A percentile compares a stretch with the other conserved stretches of the same genome.
phyloP scores from a whole-genome alignment of 1,140 invertebrate genomes.

The Cepaea nemoralis region DNA sequence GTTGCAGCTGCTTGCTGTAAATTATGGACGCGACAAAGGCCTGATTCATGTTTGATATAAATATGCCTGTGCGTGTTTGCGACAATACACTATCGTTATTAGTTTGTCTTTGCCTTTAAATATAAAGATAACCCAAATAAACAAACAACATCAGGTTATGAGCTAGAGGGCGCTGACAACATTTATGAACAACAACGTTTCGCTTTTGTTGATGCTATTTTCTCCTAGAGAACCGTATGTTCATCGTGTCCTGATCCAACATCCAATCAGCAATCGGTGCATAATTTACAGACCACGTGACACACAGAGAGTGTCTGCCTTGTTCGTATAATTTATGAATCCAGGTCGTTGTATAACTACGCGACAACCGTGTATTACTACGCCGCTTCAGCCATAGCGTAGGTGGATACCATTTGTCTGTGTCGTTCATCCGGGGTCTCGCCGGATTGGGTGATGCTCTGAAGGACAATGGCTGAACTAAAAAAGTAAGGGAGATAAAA shows the following conservation, averaged over 20 bases:
- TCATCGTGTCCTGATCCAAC: background rate
- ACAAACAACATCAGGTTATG: too few relatives aligned
- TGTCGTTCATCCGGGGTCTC: background rate
- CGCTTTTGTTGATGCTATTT: background rate
- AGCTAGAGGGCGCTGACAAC: too few relatives aligned
- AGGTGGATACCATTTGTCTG: background rate
- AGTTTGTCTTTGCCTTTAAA: too few relatives aligned
- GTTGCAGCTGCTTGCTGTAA: too few relatives aligned
- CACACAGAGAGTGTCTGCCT: background rate
- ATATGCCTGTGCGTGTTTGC: too few relatives aligned
- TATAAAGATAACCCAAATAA: too few relatives aligned
- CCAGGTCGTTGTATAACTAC: background rate
- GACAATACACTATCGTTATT: too few relatives aligned
- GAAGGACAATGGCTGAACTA: constrained; percentile 2
- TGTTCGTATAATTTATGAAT: background rate
- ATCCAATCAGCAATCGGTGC: background rate
- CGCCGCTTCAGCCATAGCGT: background rate
- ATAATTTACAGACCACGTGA: background rate
- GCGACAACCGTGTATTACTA: background rate
- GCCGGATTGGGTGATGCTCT: background rate
- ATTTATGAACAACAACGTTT: too few relatives aligned
- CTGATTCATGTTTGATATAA: too few relatives aligned
- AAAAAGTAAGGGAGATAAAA: background rate
- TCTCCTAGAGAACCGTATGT: background rate
- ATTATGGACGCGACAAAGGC: too few relatives aligned